Conservation (phyloP, 2,113 vertebrate genomes). For the Anas platyrhynchos region DNA sequence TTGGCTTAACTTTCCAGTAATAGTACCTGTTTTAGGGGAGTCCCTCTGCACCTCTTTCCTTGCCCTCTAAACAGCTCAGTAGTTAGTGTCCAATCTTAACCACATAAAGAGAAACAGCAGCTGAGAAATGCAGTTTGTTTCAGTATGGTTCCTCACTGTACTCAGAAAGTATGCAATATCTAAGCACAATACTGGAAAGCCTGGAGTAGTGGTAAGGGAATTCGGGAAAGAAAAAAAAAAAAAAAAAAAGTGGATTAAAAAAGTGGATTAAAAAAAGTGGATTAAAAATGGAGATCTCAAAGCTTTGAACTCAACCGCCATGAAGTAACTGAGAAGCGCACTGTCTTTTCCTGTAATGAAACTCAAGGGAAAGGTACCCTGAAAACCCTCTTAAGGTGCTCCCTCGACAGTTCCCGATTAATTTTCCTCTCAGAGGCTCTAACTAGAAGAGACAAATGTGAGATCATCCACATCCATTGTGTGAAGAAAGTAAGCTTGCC, state of each 20-base stretch:
- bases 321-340: background rate
- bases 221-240: background rate
- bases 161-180: background rate
- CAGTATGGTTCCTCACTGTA: background rate
- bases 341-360: background rate
- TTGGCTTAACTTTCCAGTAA: background rate
- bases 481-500: slow-evolving; percentile 15
- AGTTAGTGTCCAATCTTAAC: background rate
- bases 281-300: background rate
- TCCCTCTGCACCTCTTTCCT: background rate
- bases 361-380: background rate
- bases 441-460: slow-evolving; percentile 10
- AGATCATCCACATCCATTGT: slow-evolving; percentile 1
- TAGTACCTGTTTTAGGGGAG: slow-evolving; percentile 3
- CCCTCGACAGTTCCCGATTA: background rate
- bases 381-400: background rate
- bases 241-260: no score
- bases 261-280: background rate
- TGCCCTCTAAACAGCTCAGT: background rate
- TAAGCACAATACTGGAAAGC: background rate
- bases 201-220: background rate
- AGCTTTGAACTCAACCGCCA: background rate
- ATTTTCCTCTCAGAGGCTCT: slow-evolving; percentile 4
- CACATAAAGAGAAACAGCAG: slow-evolving; percentile 8
- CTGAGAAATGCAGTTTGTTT: slow-evolving; percentile 32